These are phyloP conservation scores for Poeciliopsis occidentalis DNA, from an alignment of 2,113 vertebrate genomes.

Conservation along the genomic window DNA sequence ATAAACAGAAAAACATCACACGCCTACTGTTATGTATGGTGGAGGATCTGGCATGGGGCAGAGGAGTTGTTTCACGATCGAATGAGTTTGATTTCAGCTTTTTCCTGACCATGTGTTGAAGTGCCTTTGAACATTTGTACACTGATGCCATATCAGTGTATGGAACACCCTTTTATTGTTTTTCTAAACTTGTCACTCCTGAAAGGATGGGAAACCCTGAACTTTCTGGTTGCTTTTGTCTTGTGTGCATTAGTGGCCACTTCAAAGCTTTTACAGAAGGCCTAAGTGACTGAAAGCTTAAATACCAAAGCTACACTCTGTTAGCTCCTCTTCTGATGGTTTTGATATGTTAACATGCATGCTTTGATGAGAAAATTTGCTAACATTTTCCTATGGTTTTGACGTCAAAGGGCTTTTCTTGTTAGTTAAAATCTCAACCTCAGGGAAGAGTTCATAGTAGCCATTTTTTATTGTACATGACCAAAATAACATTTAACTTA, in stretches of 20 bases:
- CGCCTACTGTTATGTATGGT: too few relatives aligned
- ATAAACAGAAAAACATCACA: too few relatives aligned
- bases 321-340: slow-evolving; percentile 41
- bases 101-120: neutral
- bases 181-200: slow-evolving; percentile 29
- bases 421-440: slow-evolving; percentile 51
- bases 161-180: slow-evolving; percentile 1
- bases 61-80: too few relatives aligned
- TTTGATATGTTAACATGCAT: slow-evolving; percentile 56
- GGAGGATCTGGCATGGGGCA: too few relatives aligned
- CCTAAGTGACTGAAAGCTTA: slow-evolving; percentile 26
- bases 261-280: slow-evolving; percentile 49
- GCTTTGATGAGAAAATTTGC: slow-evolving; percentile 56
- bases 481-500: slow-evolving; percentile 9
- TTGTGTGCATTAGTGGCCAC: slow-evolving; percentile 33
- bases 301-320: slow-evolving; percentile 47
- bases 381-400: slow-evolving; percentile 46
- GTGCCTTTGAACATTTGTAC: neutral
- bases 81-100: too few relatives aligned
- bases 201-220: slow-evolving; percentile 22
- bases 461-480: slow-evolving; percentile 47
- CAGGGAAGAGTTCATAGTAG: slow-evolving; percentile 30
- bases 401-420: slow-evolving; percentile 43
- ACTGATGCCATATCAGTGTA: too few relatives aligned
- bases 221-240: slow-evolving; percentile 13